These are phyloP conservation scores for Linyphia triangularis DNA, from an alignment of 2,888 invertebrate genomes.

Conservation along the genomic window DNA sequence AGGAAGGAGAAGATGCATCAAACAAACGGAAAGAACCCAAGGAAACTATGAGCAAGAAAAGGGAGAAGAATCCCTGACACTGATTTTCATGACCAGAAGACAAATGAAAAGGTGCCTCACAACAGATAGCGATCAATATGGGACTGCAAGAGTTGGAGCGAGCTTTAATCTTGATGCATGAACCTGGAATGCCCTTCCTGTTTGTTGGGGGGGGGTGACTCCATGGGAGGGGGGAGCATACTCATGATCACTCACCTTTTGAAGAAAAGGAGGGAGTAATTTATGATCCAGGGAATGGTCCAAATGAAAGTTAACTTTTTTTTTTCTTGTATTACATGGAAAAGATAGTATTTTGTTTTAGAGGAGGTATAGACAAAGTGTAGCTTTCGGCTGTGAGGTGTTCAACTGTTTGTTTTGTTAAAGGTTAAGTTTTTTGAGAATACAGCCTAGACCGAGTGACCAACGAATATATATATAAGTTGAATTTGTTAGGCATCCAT, in stretches of 20 bases:
- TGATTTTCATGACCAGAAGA: slow-evolving; percentile 58
- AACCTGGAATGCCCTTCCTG: background rate
- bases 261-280: slow-evolving; percentile 40
- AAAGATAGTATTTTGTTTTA: slow-evolving; percentile 11
- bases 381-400: background rate
- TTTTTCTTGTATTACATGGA: background rate
- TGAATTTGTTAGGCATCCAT: too few species aligned
- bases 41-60: background rate
- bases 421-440: background rate
- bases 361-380: background rate
- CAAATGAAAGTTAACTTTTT: slow-evolving; percentile 12
- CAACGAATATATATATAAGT: too few species aligned
- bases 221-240: background rate
- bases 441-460: too few species aligned
- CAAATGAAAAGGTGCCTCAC: slow-evolving; percentile 49
- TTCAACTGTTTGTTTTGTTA: background rate
- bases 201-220: background rate
- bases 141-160: slow-evolving; percentile 31
- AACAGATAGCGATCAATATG: slow-evolving; percentile 49
- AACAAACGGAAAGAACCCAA: background rate
- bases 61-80: slow-evolving; percentile 16
- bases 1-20: background rate
- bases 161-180: slow-evolving; percentile 57
- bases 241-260: slow-evolving; percentile 44
- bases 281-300: slow-evolving; percentile 11